Percentiles rank a stretch among this genome's conserved stretches.
Evolutionary conservation across 2,888 invertebrate species (phyloP).

Genomic region (Gerris lacustris): DNA sequence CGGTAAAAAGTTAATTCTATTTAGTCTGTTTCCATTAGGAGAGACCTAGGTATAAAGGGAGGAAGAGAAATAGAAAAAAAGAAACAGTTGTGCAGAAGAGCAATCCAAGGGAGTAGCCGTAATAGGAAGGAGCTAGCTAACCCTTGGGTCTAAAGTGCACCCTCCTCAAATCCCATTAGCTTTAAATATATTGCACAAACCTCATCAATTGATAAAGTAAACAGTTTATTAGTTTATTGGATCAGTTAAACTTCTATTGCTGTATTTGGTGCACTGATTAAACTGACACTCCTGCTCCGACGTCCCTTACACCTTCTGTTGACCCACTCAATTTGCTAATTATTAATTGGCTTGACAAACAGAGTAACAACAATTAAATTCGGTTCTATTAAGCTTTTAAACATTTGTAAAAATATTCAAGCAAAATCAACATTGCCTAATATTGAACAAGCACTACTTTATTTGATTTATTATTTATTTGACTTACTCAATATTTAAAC

Average conservation of each 20-base stretch:
- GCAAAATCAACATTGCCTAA: too few species aligned
- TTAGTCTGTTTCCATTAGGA: background rate
- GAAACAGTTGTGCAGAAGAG: slow-evolving; percentile 3
- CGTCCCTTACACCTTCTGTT: background rate
- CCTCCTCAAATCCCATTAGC: slow-evolving; percentile 2
- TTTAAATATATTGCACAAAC: slow-evolving; percentile 6
- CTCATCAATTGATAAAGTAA: slow-evolving; percentile 9
- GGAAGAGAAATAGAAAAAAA: background rate
- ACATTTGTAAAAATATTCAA: too few species aligned
- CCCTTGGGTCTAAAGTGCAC: too few species aligned
- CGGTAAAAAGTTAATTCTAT: background rate
- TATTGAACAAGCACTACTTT: too few species aligned
- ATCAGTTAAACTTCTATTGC: background rate
- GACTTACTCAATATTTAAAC: too few species aligned
- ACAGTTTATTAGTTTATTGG: slow-evolving; percentile 6
- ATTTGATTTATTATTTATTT: too few species aligned
- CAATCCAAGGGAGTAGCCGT: background rate
- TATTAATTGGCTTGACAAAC: background rate
- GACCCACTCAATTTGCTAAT: background rate
- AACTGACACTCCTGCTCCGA: background rate
- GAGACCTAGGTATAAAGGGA: background rate
- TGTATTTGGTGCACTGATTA: background rate
- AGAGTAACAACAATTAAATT: too few species aligned
- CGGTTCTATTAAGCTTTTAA: too few species aligned
- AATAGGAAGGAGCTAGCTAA: too few species aligned